These are phyloP conservation scores for Notocelia uddmanniana DNA, from an alignment of 2,888 invertebrate species.

Conservation along the genomic window DNA sequence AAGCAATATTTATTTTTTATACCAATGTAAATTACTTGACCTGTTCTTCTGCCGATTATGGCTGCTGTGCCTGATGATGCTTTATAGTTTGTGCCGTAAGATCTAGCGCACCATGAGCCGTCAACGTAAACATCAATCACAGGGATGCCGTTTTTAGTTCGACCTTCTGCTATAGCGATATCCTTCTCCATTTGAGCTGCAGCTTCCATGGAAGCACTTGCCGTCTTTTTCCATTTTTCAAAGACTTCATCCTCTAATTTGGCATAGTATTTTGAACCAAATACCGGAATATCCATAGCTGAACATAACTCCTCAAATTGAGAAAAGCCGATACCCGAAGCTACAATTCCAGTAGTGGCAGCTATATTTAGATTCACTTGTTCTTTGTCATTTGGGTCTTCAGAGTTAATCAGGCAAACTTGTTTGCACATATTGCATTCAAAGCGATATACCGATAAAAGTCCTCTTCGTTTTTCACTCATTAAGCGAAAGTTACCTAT, in stretches of 20 bases:
- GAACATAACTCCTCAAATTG: too few species aligned
- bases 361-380: too few species aligned
- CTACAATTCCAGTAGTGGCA: too few species aligned
- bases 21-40: not conserved
- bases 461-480: too few species aligned
- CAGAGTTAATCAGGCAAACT: too few species aligned
- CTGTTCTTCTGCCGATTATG: not conserved
- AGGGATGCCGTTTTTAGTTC: slow-evolving; percentile 13
- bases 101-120: not conserved
- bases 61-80: not conserved
- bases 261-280: slow-evolving; percentile 6
- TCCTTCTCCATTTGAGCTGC: not conserved
- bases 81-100: not conserved
- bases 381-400: too few species aligned
- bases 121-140: slow-evolving; percentile 5
- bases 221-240: slow-evolving; percentile 11
- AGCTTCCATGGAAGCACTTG: not conserved
- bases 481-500: too few species aligned
- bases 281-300: slow-evolving; percentile 13
- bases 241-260: slow-evolving; percentile 6
- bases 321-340: too few species aligned
- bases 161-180: not conserved
- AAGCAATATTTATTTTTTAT: slow-evolving; percentile 5
- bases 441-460: too few species aligned
- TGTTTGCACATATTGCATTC: too few species aligned